Evolutionary conservation across 2,888 invertebrate species (phyloP).

Genomic region (Danaus chrysippus): DNA sequence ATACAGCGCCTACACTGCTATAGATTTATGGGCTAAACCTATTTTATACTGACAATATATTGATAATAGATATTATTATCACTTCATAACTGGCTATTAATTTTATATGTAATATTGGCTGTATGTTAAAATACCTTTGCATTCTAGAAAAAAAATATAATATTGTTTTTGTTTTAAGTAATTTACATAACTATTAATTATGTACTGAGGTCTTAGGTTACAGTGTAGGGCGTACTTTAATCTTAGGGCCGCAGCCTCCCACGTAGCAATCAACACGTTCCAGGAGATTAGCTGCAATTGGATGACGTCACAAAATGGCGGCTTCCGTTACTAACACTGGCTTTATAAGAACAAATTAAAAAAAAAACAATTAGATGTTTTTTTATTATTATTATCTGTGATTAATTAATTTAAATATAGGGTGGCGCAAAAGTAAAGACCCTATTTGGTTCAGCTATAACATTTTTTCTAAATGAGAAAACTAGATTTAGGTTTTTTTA

Average conservation of each 20-base stretch:
- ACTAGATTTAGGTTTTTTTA: too few species aligned
- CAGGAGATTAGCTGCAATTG: constrained; percentile 35
- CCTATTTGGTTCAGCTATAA: too few species aligned
- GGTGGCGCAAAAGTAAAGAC: too few species aligned
- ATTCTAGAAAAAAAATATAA: background rate
- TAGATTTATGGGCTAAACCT: constrained; percentile 30
- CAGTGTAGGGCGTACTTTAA: constrained; percentile 12
- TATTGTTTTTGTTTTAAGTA: too few species aligned
- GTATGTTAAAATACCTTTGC: constrained; percentile 4
- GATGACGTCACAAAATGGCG: constrained; percentile 38
- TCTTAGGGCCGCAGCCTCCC: constrained; percentile 35
- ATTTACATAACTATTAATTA: background rate
- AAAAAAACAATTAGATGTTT: background rate
- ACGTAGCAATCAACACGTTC: constrained; percentile 40
- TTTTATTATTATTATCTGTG: too few species aligned
- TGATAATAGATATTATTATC: constrained; percentile 29
- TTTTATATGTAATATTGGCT: constrained; percentile 2
- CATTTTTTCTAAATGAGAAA: too few species aligned
- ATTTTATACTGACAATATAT: constrained; percentile 30
- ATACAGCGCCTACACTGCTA: constrained; percentile 31
- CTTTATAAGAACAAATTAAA: background rate
- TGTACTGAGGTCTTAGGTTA: background rate
- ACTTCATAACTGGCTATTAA: constrained; percentile 1
- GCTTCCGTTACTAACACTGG: constrained; percentile 15
- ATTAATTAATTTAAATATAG: too few species aligned